Base-by-base conservation (phyloP, 1,140 invertebrate genomes). In the Latrodectus geometricus region DNA sequence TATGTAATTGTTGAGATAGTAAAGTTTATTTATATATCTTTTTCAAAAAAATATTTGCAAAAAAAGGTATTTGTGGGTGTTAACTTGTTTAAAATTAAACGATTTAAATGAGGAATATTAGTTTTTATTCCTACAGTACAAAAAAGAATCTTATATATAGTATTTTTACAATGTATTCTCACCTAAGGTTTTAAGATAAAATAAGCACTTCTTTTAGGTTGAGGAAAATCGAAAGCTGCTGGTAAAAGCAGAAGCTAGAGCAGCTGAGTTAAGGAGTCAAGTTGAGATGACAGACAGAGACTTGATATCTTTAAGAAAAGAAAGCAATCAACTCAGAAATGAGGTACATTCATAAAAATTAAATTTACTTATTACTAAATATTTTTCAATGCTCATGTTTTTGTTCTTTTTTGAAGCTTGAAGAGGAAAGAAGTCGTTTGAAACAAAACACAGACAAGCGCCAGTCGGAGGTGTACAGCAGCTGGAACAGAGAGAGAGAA, bases 371-470 rank as follows among this genome's bases (percentile, higher is more conserved):
- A 35, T 5, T 35, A 5, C 35, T 35, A 35, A 35, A 35, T 35
- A 35, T 35, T 35, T 35, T 35, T 5, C 9, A 69, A n/a, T 69
- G 66, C 15, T 8, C n/a, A 12, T 61, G 56, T 9, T 61, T 61
- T 61, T 8, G 11, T 15, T 61, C 66, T 9, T 56, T 8, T 12
- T 52, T 54, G 14, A 90, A 94, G 93, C 90, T 94, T 49, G 92
- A 93, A 85, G 92, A 93, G 89, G 93, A 94, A 90, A 92, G 92
- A 89, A 91, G 92, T 54, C 93, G 92, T 89, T 88, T 92, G 48
- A 91, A 93, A 70, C 90, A 92, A 72, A 84, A 48, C 56, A 91
- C 93, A 66, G 94, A 94, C 90, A 90, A 89, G 66, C 93, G 93
- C 88, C 90, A 94, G 65, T 91, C 93, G 76, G 92, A 93, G 79